Evolutionary conservation across 2,888 invertebrate genomes (phyloP).

Genomic region (Phoronis australis): DNA sequence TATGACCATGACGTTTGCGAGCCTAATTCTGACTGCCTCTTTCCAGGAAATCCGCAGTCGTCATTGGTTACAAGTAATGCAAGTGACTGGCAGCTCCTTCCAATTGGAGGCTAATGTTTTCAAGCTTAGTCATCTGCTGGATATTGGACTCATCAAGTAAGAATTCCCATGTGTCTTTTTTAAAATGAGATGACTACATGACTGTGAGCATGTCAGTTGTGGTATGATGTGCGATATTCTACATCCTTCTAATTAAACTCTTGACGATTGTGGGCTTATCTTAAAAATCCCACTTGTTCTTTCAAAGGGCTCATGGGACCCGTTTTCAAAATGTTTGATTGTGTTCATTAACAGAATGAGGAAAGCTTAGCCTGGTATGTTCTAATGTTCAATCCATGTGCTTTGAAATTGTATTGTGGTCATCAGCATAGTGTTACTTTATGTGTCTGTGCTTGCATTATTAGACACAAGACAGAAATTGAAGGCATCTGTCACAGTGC

Average conservation of each 20-base stretch:
- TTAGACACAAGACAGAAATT: constrained; percentile 44
- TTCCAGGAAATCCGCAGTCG: constrained; percentile 51
- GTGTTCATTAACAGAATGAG: too few relatives aligned
- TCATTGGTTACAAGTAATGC: constrained; percentile 54
- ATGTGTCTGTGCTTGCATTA: not conserved
- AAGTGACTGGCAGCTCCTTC: constrained; percentile 49
- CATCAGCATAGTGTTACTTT: not conserved
- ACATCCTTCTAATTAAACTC: too few relatives aligned
- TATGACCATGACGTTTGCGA: too few relatives aligned
- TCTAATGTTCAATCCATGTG: not conserved
- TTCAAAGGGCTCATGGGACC: too few relatives aligned
- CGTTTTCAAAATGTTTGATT: too few relatives aligned
- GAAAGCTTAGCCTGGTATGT: not conserved
- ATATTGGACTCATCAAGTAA: constrained; percentile 51
- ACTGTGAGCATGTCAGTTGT: too few relatives aligned
- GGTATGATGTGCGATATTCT: too few relatives aligned
- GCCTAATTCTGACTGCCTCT: not conserved
- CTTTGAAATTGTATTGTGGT: not conserved
- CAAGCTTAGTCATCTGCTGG: constrained; percentile 45
- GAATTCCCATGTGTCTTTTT: constrained; percentile 10
- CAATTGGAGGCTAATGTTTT: constrained; percentile 52
- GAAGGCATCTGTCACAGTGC: constrained; percentile 50
- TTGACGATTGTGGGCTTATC: too few relatives aligned
- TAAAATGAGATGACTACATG: not conserved
- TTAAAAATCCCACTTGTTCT: not conserved